Percentiles rank a stretch among this genome's conserved stretches.
phyloP scores from a whole-genome alignment of 2,888 invertebrate species.

The Drosophila conformis region DNA sequence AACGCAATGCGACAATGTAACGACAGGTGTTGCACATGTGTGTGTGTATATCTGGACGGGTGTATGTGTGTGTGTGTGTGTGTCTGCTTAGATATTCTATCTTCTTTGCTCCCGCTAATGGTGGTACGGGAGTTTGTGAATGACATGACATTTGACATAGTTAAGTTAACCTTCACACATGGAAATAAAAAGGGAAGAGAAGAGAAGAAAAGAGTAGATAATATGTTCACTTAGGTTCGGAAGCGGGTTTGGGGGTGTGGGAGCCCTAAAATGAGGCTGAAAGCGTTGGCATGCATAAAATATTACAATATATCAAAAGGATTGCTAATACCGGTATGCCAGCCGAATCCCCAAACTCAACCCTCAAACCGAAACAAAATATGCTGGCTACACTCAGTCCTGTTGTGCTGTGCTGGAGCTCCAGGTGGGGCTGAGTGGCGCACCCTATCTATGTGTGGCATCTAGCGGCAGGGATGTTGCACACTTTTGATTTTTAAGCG shows the following conservation, averaged over 20 bases:
- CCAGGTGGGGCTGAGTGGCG: conserved; percentile 21
- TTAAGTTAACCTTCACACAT: conserved; percentile 40
- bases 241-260: background rate
- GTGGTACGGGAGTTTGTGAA: conserved; percentile 30
- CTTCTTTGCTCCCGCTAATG: conserved; percentile 2
- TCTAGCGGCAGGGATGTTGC: conserved; percentile 53
- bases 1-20: conserved; percentile 52
- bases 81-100: conserved; percentile 25
- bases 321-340: conserved; percentile 61
- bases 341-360: conserved; percentile 14
- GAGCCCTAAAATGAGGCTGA: conserved; percentile 26
- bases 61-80: conserved; percentile 3
- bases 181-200: background rate
- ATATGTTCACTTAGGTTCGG: conserved; percentile 9
- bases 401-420: background rate
- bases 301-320: conserved; percentile 72
- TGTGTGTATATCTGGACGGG: background rate
- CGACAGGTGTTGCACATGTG: conserved; percentile 47
- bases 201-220: background rate
- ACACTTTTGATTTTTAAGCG: conserved; percentile 59
- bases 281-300: conserved; percentile 56
- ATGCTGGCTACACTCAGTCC: conserved; percentile 1
- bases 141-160: conserved; percentile 66
- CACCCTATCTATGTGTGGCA: conserved; percentile 35
- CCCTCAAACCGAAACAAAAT: background rate